phyloP scores from a whole-genome alignment of 1,140 invertebrate genomes.

The Cotesia typhae region DNA sequence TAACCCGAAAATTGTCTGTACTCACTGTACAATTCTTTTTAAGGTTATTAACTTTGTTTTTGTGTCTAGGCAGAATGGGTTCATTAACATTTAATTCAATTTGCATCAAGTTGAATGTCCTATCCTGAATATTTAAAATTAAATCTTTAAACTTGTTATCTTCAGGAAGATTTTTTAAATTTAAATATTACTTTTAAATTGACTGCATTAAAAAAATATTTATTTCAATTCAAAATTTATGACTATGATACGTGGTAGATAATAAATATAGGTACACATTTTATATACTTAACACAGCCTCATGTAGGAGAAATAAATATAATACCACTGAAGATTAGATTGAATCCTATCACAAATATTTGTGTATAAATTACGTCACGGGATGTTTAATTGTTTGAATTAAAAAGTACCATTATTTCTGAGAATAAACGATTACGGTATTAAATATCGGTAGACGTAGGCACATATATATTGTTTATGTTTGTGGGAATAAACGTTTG shows the following conservation, averaged over 20 bases:
- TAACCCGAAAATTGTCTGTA: too few relatives aligned
- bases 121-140: background rate
- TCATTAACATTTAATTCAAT: background rate
- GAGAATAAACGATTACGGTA: background rate
- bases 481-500: background rate
- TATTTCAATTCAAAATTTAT: too few relatives aligned
- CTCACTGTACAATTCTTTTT: too few relatives aligned
- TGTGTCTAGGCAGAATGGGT: too few relatives aligned
- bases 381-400: constrained; percentile 7
- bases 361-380: constrained; percentile 12
- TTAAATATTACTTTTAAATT: background rate
- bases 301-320: background rate
- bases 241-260: too few relatives aligned
- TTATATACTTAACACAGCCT: background rate
- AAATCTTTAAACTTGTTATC: too few relatives aligned
- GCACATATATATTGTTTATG: background rate
- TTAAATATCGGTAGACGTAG: background rate
- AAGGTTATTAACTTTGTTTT: too few relatives aligned
- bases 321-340: constrained; percentile 11
- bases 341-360: constrained; percentile 26
- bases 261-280: too few relatives aligned
- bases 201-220: too few relatives aligned
- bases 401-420: background rate
- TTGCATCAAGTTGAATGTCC: constrained; percentile 9
- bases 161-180: background rate